Conservation (phyloP, 1,140 invertebrate genomes). For the Coelopa frigida region DNA sequence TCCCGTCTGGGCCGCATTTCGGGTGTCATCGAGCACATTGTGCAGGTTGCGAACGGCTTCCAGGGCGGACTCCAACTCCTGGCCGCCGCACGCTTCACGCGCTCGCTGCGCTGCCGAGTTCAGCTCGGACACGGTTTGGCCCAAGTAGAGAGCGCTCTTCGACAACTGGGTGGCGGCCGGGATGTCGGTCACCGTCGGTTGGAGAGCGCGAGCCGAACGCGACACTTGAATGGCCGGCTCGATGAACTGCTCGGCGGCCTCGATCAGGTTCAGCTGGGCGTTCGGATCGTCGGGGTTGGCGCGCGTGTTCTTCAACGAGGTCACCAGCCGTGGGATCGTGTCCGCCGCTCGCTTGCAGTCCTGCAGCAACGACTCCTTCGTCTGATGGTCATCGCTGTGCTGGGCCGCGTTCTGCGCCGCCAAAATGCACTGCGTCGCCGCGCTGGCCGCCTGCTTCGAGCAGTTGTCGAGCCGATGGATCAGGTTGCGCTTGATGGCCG, state of each 20-base stretch:
- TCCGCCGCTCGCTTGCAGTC: slow-evolving; percentile 72
- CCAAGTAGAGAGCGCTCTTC: slow-evolving; percentile 36
- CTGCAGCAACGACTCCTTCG: slow-evolving; percentile 56
- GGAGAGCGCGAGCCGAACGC: slow-evolving; percentile 67
- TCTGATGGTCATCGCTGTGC: slow-evolving; percentile 48
- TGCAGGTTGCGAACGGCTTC: slow-evolving; percentile 74
- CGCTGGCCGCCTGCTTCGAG: slow-evolving; percentile 79
- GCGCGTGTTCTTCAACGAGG: slow-evolving; percentile 69
- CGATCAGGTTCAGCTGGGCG: slow-evolving; percentile 75
- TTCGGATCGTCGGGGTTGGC: slow-evolving; percentile 65
- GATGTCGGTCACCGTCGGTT: slow-evolving; percentile 81
- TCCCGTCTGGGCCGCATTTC: slow-evolving; percentile 61
- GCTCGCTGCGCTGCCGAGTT: slow-evolving; percentile 72
- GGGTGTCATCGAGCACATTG: slow-evolving; percentile 74
- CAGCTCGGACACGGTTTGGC: slow-evolving; percentile 49
- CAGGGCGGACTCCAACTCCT: slow-evolving; percentile 76
- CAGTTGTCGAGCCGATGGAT: slow-evolving; percentile 67
- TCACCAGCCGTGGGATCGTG: slow-evolving; percentile 73
- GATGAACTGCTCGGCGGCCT: slow-evolving; percentile 78
- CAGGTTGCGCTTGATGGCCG: slow-evolving; percentile 69
- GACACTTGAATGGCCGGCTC: slow-evolving; percentile 63
- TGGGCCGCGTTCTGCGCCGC: slow-evolving; percentile 69
- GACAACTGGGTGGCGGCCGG: slow-evolving; percentile 61
- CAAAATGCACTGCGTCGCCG: slow-evolving; percentile 84
- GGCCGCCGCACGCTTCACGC: slow-evolving; percentile 78